A percentile compares a stretch with the other conserved stretches of the same genome.
These are phyloP conservation scores for Semotilus atromaculatus DNA, from an alignment of 2,797 vertebrate genomes.

Conservation along the genomic window DNA sequence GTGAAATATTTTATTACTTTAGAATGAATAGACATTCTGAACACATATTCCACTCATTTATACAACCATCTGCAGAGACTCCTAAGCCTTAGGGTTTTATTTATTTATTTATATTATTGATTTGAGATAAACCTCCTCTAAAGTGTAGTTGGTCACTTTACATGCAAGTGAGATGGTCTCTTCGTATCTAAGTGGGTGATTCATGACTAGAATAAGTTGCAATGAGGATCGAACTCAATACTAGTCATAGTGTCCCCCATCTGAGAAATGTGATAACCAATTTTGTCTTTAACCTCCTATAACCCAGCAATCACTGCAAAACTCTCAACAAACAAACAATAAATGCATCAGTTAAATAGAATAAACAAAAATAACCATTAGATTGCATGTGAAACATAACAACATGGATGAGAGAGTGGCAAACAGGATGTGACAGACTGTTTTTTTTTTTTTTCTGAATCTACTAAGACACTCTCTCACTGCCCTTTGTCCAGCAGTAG, in stretches of 20 bases:
- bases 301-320: not conserved
- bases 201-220: not conserved
- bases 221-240: not conserved
- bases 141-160: not conserved
- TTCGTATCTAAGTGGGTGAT: not conserved
- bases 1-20: not conserved
- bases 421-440: conserved; percentile 68
- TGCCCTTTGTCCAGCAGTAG: not conserved
- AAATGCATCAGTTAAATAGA: conserved; percentile 13
- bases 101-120: not conserved
- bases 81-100: not conserved
- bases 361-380: not conserved
- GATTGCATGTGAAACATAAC: not conserved
- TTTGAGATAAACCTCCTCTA: not conserved
- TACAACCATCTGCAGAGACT: not conserved
- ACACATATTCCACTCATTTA: not conserved
- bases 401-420: conserved; percentile 67
- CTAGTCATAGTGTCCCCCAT: not conserved
- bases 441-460: not conserved
- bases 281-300: not conserved
- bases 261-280: not conserved
- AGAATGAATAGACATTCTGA: not conserved
- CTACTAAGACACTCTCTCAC: not conserved
- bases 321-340: not conserved
- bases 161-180: not conserved